Evolutionary conservation across 2,888 invertebrate genomes (phyloP).

Genomic region (Pristionchus mayeri): DNA sequence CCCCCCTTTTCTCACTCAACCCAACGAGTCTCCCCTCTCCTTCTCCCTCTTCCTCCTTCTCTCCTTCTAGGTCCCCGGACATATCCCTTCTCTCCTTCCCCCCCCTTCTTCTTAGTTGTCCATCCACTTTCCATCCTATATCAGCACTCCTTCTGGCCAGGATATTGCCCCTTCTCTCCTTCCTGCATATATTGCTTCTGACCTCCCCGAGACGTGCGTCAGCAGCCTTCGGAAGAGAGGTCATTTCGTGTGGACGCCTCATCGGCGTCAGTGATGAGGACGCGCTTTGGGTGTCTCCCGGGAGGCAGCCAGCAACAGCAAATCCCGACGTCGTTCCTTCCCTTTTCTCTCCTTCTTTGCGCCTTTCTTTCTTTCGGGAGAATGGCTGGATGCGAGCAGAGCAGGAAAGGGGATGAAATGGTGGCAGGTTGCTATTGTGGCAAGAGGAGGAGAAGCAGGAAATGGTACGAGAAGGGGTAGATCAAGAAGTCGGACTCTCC

Average conservation of each 20-base stretch:
- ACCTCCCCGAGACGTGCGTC: background rate
- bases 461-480: background rate
- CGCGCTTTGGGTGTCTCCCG: background rate
- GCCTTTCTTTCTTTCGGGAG: background rate
- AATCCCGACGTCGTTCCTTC: too few species aligned
- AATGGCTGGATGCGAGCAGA: constrained; percentile 1
- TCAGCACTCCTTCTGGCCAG: background rate
- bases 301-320: too few species aligned
- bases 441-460: background rate
- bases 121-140: constrained; percentile 38
- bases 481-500: background rate
- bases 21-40: background rate
- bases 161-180: constrained; percentile 4
- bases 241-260: background rate
- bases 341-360: too few species aligned
- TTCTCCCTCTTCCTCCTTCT: background rate
- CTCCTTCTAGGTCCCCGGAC: constrained; percentile 19
- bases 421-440: constrained; percentile 5
- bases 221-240: background rate
- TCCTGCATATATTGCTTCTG: background rate
- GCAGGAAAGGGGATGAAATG: background rate
- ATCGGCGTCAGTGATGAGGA: background rate
- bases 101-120: background rate
- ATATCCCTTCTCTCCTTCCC: constrained; percentile 7
- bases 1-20: constrained; percentile 30